These are phyloP conservation scores for Alloplasta piceator DNA, from an alignment of 2,888 invertebrate species.

Conservation along the genomic window DNA sequence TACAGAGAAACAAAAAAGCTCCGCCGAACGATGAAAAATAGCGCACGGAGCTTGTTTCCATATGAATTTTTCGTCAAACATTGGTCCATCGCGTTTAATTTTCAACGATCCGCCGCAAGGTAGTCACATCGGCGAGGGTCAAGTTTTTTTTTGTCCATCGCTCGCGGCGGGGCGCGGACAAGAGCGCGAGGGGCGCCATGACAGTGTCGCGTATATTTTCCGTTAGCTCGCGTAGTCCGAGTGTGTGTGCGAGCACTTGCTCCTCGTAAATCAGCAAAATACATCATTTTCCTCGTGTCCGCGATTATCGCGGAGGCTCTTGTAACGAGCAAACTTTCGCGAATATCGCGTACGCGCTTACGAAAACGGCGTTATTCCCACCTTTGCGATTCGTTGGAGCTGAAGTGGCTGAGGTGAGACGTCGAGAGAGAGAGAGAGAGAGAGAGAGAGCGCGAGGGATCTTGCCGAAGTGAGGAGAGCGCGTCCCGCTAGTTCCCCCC, in stretches of 20 bases:
- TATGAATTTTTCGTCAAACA: conserved; percentile 28
- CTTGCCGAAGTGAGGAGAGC: conserved; percentile 36
- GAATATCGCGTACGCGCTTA: not conserved
- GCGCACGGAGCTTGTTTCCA: not conserved
- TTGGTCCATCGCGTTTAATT: conserved; percentile 10
- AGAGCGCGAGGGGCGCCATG: conserved; percentile 76
- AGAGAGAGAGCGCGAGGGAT: conserved; percentile 22
- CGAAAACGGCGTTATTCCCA: conserved; percentile 68
- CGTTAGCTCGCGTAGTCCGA: conserved; percentile 67
- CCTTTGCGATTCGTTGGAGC: conserved; percentile 75
- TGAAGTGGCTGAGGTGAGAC: conserved; percentile 77
- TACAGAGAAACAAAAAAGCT: conserved; percentile 11
- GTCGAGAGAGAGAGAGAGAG: conserved; percentile 72
- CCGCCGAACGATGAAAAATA: not conserved
- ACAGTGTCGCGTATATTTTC: conserved; percentile 78
- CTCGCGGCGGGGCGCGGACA: conserved; percentile 74
- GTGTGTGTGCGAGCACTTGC: conserved; percentile 63
- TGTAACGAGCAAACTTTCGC: not conserved
- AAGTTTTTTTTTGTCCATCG: conserved; percentile 56
- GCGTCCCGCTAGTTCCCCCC: conserved; percentile 53
- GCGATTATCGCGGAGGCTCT: not conserved
- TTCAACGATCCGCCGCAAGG: not conserved
- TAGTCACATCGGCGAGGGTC: conserved; percentile 58
- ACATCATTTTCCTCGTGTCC: not conserved
- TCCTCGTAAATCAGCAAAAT: conserved; percentile 4